Conservation (phyloP, 2,888 invertebrate genomes). For the Thysanoteuthis rhombus region DNA sequence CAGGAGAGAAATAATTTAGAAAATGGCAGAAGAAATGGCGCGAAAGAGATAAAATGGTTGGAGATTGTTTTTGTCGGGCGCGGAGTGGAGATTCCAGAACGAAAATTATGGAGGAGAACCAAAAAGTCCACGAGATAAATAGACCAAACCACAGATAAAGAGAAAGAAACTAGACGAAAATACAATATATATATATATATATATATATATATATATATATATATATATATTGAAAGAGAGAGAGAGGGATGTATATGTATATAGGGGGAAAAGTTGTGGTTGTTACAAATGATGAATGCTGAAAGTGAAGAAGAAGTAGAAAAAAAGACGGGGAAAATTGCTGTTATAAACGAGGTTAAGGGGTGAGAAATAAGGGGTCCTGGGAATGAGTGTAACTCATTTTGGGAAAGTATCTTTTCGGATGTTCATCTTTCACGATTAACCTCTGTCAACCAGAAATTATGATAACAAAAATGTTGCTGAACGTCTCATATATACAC, state of each 20-base stretch:
- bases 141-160: not conserved
- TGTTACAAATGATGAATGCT: no score
- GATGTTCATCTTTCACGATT: not conserved
- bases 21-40: not conserved
- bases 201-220: no score
- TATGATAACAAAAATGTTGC: not conserved
- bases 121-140: not conserved
- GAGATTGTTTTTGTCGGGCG: not conserved
- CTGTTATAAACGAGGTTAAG: not conserved
- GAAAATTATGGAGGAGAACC: not conserved
- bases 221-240: no score
- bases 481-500: not conserved
- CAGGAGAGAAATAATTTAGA: no score
- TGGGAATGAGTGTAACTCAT: not conserved
- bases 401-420: not conserved
- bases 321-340: not conserved
- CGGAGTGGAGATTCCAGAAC: not conserved
- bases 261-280: no score
- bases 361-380: not conserved
- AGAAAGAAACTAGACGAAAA: not conserved
- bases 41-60: not conserved
- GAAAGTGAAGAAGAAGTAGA: not conserved
- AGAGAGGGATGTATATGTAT: no score
- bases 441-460: slow-evolving; percentile 12
- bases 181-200: no score